Percentiles rank a stretch among this genome's conserved stretches.
phyloP scores from a whole-genome alignment of 2,113 vertebrate species.

The human (Homo sapiens) region DNA sequence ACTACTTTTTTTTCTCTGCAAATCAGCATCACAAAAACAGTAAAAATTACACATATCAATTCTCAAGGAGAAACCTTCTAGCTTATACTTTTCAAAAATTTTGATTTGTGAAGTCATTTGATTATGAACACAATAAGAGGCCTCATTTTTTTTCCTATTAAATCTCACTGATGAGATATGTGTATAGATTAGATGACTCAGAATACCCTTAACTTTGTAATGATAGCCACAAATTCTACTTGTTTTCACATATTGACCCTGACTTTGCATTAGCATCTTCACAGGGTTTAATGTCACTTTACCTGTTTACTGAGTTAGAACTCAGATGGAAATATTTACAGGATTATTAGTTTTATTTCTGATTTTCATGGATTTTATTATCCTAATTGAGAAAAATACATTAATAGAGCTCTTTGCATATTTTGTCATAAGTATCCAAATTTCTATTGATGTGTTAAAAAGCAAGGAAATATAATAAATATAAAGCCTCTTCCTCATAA shows the following conservation, averaged over 20 bases:
- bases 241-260: slow-evolving; percentile 44
- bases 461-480: not conserved
- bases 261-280: slow-evolving; percentile 4
- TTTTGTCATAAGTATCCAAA: not conserved
- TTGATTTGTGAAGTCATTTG: slow-evolving; percentile 27
- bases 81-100: not conserved
- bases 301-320: not conserved
- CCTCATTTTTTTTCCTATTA: slow-evolving; percentile 36
- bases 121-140: slow-evolving; percentile 2
- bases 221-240: slow-evolving; percentile 23
- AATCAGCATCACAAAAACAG: slow-evolving; percentile 27
- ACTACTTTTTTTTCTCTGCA: slow-evolving; percentile 52
- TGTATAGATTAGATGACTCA: slow-evolving; percentile 21
- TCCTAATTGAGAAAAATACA: not conserved
- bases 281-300: not conserved
- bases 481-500: not conserved
- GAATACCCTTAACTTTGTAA: slow-evolving; percentile 48
- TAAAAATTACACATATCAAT: not conserved
- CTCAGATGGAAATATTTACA: not conserved
- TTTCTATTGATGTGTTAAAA: not conserved
- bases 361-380: not conserved
- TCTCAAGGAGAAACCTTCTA: not conserved
- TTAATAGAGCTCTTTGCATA: not conserved
- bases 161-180: not conserved
- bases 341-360: not conserved